phyloP scores from a whole-genome alignment of 1,140 invertebrate species.

The Drosophila kepulauana region DNA sequence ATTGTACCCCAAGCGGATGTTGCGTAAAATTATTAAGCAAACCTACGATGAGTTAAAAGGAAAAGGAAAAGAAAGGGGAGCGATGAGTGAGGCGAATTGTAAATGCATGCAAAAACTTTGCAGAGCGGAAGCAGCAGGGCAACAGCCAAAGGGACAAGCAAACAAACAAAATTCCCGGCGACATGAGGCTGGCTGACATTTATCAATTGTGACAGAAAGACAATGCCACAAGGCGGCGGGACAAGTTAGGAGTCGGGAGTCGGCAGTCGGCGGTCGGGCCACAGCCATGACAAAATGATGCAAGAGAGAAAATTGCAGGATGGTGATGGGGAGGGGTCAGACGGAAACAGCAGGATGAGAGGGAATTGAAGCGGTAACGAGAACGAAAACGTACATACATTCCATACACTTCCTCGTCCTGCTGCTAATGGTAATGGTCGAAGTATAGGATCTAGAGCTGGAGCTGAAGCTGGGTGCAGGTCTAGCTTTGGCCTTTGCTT shows the following conservation, averaged over 20 bases:
- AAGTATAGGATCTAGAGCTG: neutral
- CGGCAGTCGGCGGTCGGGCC: conserved; percentile 21
- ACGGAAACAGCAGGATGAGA: neutral
- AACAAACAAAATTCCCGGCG: conserved; percentile 62
- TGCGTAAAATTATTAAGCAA: conserved; percentile 74
- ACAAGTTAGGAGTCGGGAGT: too few relatives aligned
- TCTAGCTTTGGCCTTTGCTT: neutral
- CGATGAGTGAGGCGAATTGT: neutral
- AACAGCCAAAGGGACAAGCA: conserved; percentile 37
- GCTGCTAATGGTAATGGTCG: neutral
- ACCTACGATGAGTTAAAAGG: neutral
- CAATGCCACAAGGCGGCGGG: conserved; percentile 57
- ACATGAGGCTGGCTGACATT: conserved; percentile 68
- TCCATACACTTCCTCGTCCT: neutral
- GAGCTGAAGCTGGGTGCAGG: neutral
- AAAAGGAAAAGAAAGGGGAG: neutral
- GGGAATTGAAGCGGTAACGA: neutral
- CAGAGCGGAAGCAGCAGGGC: conserved; percentile 53
- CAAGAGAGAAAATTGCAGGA: conserved; percentile 68
- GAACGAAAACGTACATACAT: neutral
- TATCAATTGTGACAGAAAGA: conserved; percentile 80
- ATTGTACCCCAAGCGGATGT: conserved; percentile 64
- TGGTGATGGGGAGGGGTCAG: neutral
- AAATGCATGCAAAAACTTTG: conserved; percentile 69
- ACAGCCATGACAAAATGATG: conserved; percentile 79